Evolutionary conservation across 2,888 invertebrate genomes (phyloP), one percentile per base, ranked within the genome.

Genomic region (Troides oblongomaculatus): DNA sequence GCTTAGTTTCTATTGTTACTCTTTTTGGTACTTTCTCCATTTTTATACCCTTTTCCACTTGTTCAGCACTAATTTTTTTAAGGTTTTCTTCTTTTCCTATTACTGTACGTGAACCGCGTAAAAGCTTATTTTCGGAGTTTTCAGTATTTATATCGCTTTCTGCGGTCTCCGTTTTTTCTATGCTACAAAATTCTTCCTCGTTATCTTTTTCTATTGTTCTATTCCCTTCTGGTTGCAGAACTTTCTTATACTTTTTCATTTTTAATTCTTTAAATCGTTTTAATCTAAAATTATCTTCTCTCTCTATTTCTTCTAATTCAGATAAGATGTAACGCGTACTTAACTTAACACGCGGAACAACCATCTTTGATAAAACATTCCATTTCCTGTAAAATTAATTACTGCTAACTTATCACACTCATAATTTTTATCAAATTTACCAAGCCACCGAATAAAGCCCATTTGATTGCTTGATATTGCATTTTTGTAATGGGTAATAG

Each of bases 251-350:
- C 58, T 76, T 72, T 66, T 74, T 75, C 39, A 43, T 50, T 72
- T 74, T 74, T 64, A 81, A 77, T 59, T 80, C 74, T 70, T 83
- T 82, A 64, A 84, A 81, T 59, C 80, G 64, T 74, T 81, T 83
- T 3, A 84, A 69, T 71, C 83, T 77, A 71, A 83, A 82, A 62
- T 73, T 79, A 62, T 84, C 82, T 65, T 81, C 81, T 73, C 80
- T 73, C 62, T 78, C 76, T 56, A 76, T 75, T 66, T 80, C 79
- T 71, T 81, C 80, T 43, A 83, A 62, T 64, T 84, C 83, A 6
- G 76, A 75, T 14, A 63, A 36, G 30, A 83, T 82, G 60, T 82
- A 83, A 14, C 62, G 69, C 36, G 78, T 73, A 46, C 79, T 80
- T 5, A 74, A 64, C n/a, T 68, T 53, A 17, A 80, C 74, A 72